Evolutionary conservation across 2,888 invertebrate genomes (phyloP).

Genomic region (Ypsolopha scabrella): DNA sequence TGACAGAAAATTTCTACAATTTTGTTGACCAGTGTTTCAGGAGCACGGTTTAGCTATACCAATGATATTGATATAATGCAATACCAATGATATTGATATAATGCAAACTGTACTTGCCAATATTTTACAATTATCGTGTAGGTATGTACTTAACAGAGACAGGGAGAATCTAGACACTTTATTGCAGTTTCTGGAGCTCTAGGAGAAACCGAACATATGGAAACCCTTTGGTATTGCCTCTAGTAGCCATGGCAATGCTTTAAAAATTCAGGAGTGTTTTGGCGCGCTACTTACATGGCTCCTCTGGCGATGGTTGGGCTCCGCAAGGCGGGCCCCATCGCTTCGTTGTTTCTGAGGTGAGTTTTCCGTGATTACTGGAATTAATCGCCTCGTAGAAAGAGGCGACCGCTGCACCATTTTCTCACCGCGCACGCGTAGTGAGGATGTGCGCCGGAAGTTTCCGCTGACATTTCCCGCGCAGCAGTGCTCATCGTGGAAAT

Average conservation of each 20-base stretch:
- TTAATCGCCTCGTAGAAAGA: conserved; percentile 62
- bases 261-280: conserved; percentile 7
- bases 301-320: conserved; percentile 64
- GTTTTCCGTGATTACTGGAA: conserved; percentile 75
- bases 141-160: too few relatives aligned
- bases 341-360: conserved; percentile 55
- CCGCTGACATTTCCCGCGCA: conserved; percentile 65
- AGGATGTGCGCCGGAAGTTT: conserved; percentile 73
- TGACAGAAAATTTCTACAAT: too few relatives aligned
- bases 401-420: conserved; percentile 68
- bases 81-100: too few relatives aligned
- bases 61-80: too few relatives aligned
- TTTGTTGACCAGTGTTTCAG: too few relatives aligned
- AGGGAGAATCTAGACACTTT: too few relatives aligned
- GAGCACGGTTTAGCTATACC: too few relatives aligned
- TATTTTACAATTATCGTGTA: too few relatives aligned
- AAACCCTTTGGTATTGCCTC: conserved; percentile 15
- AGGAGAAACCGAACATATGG: not conserved
- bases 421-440: conserved; percentile 78
- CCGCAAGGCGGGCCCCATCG: conserved; percentile 54
- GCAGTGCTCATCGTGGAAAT: conserved; percentile 61
- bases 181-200: too few relatives aligned
- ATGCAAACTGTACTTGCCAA: too few relatives aligned
- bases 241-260: conserved; percentile 27
- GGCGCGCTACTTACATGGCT: conserved; percentile 64